phyloP scores from a whole-genome alignment of 1,140 invertebrate genomes.

The Drosophila leontia region DNA sequence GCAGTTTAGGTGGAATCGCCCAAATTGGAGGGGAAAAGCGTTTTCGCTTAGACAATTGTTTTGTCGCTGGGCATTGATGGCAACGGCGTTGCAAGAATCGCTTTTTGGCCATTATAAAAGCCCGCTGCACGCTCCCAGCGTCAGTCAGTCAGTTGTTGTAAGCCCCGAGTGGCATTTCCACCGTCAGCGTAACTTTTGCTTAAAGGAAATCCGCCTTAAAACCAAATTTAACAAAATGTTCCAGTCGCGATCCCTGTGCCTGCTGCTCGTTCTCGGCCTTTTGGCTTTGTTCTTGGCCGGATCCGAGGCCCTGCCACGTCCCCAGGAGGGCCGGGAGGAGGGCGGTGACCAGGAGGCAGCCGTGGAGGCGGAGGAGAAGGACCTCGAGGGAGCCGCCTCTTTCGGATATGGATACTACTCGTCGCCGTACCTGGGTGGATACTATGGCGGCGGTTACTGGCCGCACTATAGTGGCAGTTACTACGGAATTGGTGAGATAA shows the following conservation, averaged over 20 bases:
- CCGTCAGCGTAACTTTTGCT: neutral
- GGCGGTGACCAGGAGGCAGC: constrained; percentile 60
- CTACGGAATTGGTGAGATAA: constrained; percentile 63
- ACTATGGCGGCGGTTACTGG: constrained; percentile 60
- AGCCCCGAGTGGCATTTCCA: constrained; percentile 73
- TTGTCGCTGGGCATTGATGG: constrained; percentile 80
- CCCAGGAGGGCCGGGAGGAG: constrained; percentile 56
- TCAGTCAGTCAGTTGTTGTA: constrained; percentile 72
- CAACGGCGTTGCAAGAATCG: constrained; percentile 72
- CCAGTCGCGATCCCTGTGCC: constrained; percentile 43
- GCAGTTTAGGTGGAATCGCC: constrained; percentile 61
- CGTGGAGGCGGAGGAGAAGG: constrained; percentile 70
- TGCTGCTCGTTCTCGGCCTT: constrained; percentile 55
- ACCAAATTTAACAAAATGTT: constrained; percentile 50
- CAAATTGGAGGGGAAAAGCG: constrained; percentile 52
- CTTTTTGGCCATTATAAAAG: constrained; percentile 70
- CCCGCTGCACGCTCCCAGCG: constrained; percentile 53
- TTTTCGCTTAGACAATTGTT: constrained; percentile 77
- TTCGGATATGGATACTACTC: constrained; percentile 78
- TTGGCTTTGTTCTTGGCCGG: constrained; percentile 44
- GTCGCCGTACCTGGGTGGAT: constrained; percentile 67
- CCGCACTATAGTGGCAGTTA: constrained; percentile 63
- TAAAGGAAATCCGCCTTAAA: constrained; percentile 19
- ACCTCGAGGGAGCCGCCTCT: constrained; percentile 73
- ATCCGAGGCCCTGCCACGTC: constrained; percentile 56